phyloP scores from a whole-genome alignment of 2,797 vertebrate genomes.

The Bradypodion pumilum region DNA sequence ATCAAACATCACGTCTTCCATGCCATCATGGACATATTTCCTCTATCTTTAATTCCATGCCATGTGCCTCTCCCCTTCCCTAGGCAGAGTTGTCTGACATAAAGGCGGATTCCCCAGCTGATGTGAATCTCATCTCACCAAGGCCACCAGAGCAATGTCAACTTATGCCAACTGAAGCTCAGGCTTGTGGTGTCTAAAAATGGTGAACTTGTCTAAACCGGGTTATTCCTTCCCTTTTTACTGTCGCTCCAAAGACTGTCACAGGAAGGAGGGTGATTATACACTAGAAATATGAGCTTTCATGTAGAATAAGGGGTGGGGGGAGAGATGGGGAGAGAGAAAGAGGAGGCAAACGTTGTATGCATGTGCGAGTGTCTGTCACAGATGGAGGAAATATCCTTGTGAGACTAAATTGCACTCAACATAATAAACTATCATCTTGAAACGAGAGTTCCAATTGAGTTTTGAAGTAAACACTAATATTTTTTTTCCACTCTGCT shows the following conservation, averaged over 20 bases:
- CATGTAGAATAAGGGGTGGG: not conserved
- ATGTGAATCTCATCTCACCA: conserved; percentile 21
- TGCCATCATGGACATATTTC: not conserved
- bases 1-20: not conserved
- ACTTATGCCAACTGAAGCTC: not conserved
- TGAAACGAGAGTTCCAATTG: conserved; percentile 75
- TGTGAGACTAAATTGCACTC: conserved; percentile 67
- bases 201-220: conserved; percentile 14
- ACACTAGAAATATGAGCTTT: not conserved
- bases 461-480: conserved; percentile 81
- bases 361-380: conserved; percentile 12
- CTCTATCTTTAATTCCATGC: not conserved
- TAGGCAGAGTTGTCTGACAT: conserved; percentile 17
- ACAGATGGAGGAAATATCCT: conserved; percentile 57
- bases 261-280: conserved; percentile 9
- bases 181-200: conserved; percentile 2
- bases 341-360: not conserved
- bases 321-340: not conserved
- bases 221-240: conserved; percentile 12
- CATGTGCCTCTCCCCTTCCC: not conserved
- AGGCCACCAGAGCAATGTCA: not conserved
- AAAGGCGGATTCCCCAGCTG: conserved; percentile 10
- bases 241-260: not conserved
- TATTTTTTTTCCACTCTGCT: conserved; percentile 73
- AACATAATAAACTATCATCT: conserved; percentile 77